Evolutionary conservation across 1,140 invertebrate genomes (phyloP), one percentile per base, ranked within the genome.

Genomic region (Coelopa frigida): DNA sequence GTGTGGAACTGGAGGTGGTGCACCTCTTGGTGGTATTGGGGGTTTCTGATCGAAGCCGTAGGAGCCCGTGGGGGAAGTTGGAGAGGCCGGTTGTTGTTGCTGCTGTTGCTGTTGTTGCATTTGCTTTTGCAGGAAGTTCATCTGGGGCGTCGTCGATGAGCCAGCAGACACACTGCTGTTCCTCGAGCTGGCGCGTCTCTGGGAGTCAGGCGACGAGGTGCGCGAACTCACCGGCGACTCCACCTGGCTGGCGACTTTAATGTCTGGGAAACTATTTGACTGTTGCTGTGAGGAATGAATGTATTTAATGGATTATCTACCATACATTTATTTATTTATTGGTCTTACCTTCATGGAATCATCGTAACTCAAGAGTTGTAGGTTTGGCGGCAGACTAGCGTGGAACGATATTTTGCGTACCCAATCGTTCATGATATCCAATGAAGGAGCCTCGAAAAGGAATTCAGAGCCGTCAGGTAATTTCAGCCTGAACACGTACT

Each of bases 401-500:
- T 94, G 91, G 77, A 96, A 96, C 26, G 81, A 80, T 51, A 98
- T 85, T 73, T 95, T 95, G 55, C 86, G 84, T 2, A 96, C 82
- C 95, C 95, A 99, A 42, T 95, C 89, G 52, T 82, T 76, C 81
- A 97, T 85, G 48, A 87, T 81, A 2, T 80, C 78, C 31, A 82
- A 77, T 42, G 74, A 81, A 1, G 79, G 71, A 37, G 88, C 85
- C 38, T 88, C 75, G 62, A 98, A 93, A 22, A 98, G 74, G 72
- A 89, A 98, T 71, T 97, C 93, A 0, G 92, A 87, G 5, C 90
- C 90, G 70, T 98, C 95, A 3, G 82, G 81, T 48, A 89, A 82
- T 49, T 80, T 78, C n/a, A 96, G 64, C 17, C 89, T 78, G 73
- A 98, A 93, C 10, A 95, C 92, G 61, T 96, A 79, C 67, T 94